Percentiles rank a stretch among this genome's conserved stretches.
Conservation (phyloP, 2,888 invertebrate species). For the Lacanobia oleracea region DNA sequence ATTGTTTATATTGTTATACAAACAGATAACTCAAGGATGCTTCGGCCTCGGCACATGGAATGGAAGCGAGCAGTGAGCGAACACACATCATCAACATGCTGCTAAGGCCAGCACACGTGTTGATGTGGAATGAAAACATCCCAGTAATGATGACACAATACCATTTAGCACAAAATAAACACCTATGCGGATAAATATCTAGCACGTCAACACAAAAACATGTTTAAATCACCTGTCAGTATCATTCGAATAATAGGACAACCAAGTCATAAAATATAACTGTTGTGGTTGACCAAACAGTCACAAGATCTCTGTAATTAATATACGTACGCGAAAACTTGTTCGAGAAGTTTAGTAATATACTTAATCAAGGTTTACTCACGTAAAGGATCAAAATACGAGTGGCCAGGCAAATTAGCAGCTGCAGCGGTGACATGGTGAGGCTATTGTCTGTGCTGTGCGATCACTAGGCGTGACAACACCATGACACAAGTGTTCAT, state of each 20-base stretch:
- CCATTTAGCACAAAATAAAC: constrained; percentile 46
- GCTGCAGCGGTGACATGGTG: constrained; percentile 62
- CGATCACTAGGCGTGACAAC: constrained; percentile 73
- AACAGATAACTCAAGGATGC: constrained; percentile 61
- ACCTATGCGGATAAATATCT: constrained; percentile 39
- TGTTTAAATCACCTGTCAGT: constrained; percentile 5
- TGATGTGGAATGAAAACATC: constrained; percentile 64
- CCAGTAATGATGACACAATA: constrained; percentile 53
- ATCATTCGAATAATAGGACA: constrained; percentile 16
- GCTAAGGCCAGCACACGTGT: constrained; percentile 52
- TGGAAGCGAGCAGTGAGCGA: constrained; percentile 31
- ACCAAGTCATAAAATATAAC: constrained; percentile 47
- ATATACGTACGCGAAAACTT: constrained; percentile 51
- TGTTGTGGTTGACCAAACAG: constrained; percentile 57
- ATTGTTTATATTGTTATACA: constrained; percentile 59
- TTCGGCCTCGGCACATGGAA: constrained; percentile 26
- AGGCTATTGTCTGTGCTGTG: constrained; percentile 58
- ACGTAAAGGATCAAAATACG: constrained; percentile 70
- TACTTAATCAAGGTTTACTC: constrained; percentile 61
- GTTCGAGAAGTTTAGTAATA: constrained; percentile 43
- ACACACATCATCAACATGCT: constrained; percentile 36
- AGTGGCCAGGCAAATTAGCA: constrained; percentile 65
- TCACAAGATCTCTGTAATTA: constrained; percentile 56
- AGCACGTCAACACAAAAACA: constrained; percentile 3
- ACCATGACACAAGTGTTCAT: constrained; percentile 76